Evolutionary conservation across 2,888 invertebrate genomes (phyloP), one percentile per base, ranked within the genome.

Genomic region (Amiota mariae): DNA sequence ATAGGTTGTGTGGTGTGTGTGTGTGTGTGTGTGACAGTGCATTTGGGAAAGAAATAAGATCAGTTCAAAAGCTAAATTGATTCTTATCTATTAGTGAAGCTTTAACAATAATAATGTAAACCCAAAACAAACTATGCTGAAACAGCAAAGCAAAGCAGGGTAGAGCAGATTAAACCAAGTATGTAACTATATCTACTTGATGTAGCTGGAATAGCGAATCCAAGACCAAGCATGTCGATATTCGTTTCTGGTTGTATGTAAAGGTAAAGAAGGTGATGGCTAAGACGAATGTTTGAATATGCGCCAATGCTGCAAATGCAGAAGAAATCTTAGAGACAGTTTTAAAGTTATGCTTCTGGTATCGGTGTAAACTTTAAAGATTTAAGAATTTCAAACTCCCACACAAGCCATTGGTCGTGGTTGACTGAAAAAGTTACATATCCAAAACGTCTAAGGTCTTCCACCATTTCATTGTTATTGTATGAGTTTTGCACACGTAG

Each of bases 161-260:
- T 15, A n/a, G n/a, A 46, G 9, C 63, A 9, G 46, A 54, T n/a
- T 54, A 54, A 13, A 15, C 13, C 6, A 54, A n/a, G 2, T 13
- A 54, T 2, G 6, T 15, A 54, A 15, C n/a, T 54, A 15, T 54
- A 15, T 54, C 15, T 54, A 6, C 8, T 15, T 54, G 54, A 13
- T 47, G n/a, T 0, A 13, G n/a, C 4, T 46, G 36, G n/a, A n/a
- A 46, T 6, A 63, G 9, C 9, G 46, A 24, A 24, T 36, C 36
- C 8, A 3, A 10, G 24, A 24, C 20, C 4, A 61, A 61, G 63
- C 63, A 63, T 4, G 47, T 63, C 63, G 63, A 63, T 63, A 46
- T 63, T 24, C 46, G 63, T n/a, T 63, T 63, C n/a, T 63, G 63
- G 47, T 63, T 46, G 63, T 63, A 63, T 46, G n/a, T 63, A 36